Evolutionary conservation across 2,113 vertebrate genomes (phyloP).

Genomic region (Carollia perspicillata): DNA sequence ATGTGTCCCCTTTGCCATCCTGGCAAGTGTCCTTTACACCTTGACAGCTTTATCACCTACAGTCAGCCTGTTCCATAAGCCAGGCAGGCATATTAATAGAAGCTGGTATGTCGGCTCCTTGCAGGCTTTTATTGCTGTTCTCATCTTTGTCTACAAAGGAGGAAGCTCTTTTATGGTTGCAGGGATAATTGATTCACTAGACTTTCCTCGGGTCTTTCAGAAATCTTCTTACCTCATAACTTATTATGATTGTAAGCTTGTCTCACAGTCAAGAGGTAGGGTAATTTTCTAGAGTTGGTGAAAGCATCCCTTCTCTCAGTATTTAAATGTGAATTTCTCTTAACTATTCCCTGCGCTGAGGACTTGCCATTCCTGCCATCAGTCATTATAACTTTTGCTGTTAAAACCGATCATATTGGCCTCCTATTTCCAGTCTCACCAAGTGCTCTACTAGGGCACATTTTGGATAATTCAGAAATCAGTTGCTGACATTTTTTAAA

Average conservation of each 20-base stretch:
- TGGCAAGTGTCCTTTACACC: slow-evolving; percentile 41
- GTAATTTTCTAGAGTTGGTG: slow-evolving; percentile 47
- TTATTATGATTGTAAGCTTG: slow-evolving; percentile 25
- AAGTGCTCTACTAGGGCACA: background rate
- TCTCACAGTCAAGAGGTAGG: slow-evolving; percentile 12
- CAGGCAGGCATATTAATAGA: slow-evolving; percentile 21
- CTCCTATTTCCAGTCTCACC: background rate
- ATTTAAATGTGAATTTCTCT: background rate
- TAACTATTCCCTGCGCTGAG: background rate
- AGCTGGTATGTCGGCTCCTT: background rate
- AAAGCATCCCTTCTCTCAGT: slow-evolving; percentile 19
- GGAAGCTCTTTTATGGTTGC: slow-evolving; percentile 44
- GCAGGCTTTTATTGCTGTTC: slow-evolving; percentile 37
- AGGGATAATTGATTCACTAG: slow-evolving; percentile 65
- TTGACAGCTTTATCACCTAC: slow-evolving; percentile 58
- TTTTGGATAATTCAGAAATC: slow-evolving; percentile 21
- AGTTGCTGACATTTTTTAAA: background rate
- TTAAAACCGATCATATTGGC: background rate
- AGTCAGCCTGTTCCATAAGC: slow-evolving; percentile 25
- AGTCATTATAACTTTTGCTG: background rate
- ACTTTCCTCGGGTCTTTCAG: slow-evolving; percentile 44
- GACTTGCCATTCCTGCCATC: background rate
- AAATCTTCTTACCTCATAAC: slow-evolving; percentile 48
- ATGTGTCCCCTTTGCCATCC: background rate
- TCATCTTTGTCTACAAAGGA: slow-evolving; percentile 65